Conservation (phyloP, 2,888 invertebrate genomes). For the Apocheima hispidaria region DNA sequence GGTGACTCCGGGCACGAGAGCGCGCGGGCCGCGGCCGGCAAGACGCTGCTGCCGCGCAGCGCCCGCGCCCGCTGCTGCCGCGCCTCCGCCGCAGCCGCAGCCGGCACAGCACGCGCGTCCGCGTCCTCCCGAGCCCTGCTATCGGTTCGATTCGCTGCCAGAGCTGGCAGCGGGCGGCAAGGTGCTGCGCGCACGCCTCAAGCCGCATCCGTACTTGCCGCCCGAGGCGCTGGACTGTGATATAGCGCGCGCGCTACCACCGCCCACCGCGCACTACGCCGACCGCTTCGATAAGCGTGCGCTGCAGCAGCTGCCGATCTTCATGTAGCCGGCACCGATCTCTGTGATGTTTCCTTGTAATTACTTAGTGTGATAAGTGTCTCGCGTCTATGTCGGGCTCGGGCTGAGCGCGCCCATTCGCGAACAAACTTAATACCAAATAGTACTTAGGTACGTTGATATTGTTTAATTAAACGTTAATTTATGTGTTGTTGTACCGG, state of each 20-base stretch:
- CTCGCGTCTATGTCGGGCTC: conserved; percentile 46
- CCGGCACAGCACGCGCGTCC: conserved; percentile 52
- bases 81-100: conserved; percentile 59
- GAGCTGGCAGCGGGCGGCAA: conserved; percentile 59
- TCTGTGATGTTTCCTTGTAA: conserved; percentile 80
- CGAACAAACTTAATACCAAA: conserved; percentile 77
- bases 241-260: conserved; percentile 76
- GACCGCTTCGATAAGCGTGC: conserved; percentile 83
- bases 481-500: conserved; percentile 76
- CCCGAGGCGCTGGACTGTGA: conserved; percentile 75
- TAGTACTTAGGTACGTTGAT: conserved; percentile 80
- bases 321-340: conserved; percentile 77
- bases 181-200: conserved; percentile 61
- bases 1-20: conserved; percentile 55
- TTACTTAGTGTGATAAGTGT: conserved; percentile 78
- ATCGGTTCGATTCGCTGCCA: conserved; percentile 64
- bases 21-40: conserved; percentile 58
- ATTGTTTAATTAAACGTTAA: conserved; percentile 78
- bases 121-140: conserved; percentile 54
- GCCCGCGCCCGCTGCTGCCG: conserved; percentile 48
- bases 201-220: conserved; percentile 70
- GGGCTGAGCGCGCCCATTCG: conserved; percentile 47
- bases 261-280: conserved; percentile 67
- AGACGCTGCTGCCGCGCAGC: conserved; percentile 62
- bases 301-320: conserved; percentile 84